These are phyloP conservation scores for Leptestheria dahalacensis DNA, from an alignment of 1,140 invertebrate species.

Conservation along the genomic window DNA sequence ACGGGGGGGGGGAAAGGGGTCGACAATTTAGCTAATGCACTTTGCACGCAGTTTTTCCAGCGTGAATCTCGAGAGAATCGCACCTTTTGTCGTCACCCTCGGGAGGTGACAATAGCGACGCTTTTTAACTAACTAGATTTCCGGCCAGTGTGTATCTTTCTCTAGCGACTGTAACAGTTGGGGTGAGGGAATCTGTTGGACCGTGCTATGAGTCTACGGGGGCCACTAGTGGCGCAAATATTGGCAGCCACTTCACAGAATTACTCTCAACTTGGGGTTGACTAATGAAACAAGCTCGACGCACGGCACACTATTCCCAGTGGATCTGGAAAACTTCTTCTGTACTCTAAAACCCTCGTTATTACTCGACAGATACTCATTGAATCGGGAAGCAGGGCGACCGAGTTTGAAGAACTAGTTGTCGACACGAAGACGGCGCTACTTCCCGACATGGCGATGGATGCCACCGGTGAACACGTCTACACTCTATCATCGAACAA, in stretches of 20 bases:
- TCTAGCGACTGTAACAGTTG: background rate
- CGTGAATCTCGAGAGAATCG: background rate
- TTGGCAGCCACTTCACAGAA: background rate
- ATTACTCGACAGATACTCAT: conserved; percentile 45
- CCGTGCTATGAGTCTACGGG: background rate
- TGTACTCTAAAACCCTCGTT: background rate
- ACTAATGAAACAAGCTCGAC: background rate
- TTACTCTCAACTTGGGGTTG: background rate
- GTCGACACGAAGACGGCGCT: conserved; percentile 56
- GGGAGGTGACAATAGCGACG: background rate
- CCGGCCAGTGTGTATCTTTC: background rate
- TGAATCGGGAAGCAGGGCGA: conserved; percentile 40
- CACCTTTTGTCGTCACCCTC: background rate
- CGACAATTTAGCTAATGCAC: background rate
- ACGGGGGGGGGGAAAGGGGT: background rate
- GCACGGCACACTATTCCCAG: background rate
- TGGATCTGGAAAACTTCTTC: background rate
- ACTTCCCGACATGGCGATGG: conserved; percentile 64
- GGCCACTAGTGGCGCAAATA: background rate
- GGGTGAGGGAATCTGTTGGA: background rate
- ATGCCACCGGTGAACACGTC: conserved; percentile 52
- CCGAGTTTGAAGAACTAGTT: conserved; percentile 58
- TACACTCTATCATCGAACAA: conserved; percentile 55
- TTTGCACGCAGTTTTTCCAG: background rate
- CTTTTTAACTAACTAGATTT: background rate